Conservation (phyloP, 2,888 invertebrate genomes). For the Troides helena region DNA sequence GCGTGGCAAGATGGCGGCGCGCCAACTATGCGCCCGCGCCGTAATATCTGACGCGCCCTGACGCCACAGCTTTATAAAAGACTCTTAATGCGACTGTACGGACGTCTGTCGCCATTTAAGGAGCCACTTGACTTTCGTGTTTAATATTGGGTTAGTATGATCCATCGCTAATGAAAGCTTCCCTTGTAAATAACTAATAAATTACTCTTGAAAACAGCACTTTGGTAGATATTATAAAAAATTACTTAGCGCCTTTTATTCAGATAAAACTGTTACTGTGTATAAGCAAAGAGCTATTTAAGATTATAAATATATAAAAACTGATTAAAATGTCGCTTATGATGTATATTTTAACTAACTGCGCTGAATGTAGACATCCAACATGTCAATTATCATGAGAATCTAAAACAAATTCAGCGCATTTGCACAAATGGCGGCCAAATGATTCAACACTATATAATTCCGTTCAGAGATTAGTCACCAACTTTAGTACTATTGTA, state of each 20-base stretch:
- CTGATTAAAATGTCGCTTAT: neutral
- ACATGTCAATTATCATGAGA: slow-evolving; percentile 12
- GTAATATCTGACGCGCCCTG: slow-evolving; percentile 65
- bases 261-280: too few relatives aligned
- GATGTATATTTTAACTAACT: neutral
- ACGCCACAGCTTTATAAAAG: slow-evolving; percentile 48
- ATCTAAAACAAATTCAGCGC: slow-evolving; percentile 8
- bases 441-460: slow-evolving; percentile 10
- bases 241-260: neutral
- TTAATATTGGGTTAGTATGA: slow-evolving; percentile 38
- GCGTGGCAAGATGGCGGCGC: slow-evolving; percentile 58
- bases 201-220: slow-evolving; percentile 6
- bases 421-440: slow-evolving; percentile 14
- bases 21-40: slow-evolving; percentile 67
- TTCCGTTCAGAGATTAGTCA: slow-evolving; percentile 5
- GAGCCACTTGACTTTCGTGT: slow-evolving; percentile 62
- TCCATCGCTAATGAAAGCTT: slow-evolving; percentile 38
- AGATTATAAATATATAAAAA: too few relatives aligned
- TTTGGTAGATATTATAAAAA: neutral
- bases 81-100: slow-evolving; percentile 30
- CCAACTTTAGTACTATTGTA: neutral
- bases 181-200: slow-evolving; percentile 23
- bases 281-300: too few relatives aligned
- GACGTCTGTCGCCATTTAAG: slow-evolving; percentile 58
- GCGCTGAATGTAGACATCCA: neutral